Percentiles rank a stretch among this genome's conserved stretches.
Conservation (phyloP, 1,140 invertebrate species). For the Lysiphlebus fabarum region DNA sequence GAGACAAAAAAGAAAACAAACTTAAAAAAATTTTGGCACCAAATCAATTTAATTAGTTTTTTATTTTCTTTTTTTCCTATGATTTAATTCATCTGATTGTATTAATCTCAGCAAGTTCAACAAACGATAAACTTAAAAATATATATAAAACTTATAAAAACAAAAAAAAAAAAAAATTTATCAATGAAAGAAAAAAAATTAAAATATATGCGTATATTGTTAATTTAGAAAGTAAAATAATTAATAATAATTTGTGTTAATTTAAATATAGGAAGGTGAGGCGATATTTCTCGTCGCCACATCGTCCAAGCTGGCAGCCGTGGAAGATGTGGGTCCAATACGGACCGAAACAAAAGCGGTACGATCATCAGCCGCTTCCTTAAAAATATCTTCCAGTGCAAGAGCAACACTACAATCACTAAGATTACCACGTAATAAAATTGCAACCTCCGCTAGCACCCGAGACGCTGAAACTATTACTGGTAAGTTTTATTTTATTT, state of each 20-base stretch:
- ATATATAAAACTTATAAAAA: too few species aligned
- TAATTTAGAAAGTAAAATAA: not conserved
- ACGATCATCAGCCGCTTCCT: slow-evolving; percentile 38
- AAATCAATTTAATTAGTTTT: not conserved
- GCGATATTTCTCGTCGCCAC: slow-evolving; percentile 52
- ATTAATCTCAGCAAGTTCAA: too few species aligned
- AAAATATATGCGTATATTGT: too few species aligned
- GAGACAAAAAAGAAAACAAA: too few species aligned
- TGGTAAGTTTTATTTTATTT: slow-evolving; percentile 41
- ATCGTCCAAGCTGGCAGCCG: slow-evolving; percentile 60
- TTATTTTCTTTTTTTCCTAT: slow-evolving; percentile 18
- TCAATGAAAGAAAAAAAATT: too few species aligned
- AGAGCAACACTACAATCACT: slow-evolving; percentile 46
- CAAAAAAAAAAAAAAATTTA: too few species aligned
- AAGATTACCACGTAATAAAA: slow-evolving; percentile 34
- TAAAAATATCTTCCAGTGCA: slow-evolving; percentile 46
- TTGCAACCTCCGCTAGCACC: slow-evolving; percentile 38
- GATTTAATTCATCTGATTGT: not conserved
- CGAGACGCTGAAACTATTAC: slow-evolving; percentile 57
- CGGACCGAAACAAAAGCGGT: slow-evolving; percentile 46
- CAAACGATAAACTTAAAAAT: not conserved
- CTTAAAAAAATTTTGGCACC: too few species aligned
- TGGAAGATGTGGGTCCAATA: slow-evolving; percentile 57
- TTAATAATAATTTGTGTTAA: slow-evolving; percentile 8
- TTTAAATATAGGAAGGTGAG: slow-evolving; percentile 50